phyloP scores from a whole-genome alignment of 2,888 invertebrate genomes.

The Torymus aiolomorphi region DNA sequence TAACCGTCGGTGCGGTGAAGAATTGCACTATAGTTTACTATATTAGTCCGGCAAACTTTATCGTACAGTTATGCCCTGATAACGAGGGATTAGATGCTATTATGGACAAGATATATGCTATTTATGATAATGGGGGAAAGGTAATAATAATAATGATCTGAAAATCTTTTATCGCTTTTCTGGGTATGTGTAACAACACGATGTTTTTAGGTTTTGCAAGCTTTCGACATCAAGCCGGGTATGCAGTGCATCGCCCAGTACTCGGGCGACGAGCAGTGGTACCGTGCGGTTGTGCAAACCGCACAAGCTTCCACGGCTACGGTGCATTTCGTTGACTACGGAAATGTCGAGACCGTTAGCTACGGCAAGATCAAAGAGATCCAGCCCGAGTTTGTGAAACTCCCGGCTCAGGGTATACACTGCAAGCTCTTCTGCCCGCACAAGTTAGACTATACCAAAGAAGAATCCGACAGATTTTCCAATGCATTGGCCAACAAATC shows the following conservation, averaged over 20 bases:
- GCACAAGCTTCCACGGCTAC: constrained; percentile 76
- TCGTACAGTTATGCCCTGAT: constrained; percentile 68
- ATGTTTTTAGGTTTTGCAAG: constrained; percentile 52
- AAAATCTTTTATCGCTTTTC: neutral
- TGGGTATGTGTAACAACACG: neutral
- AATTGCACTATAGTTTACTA: constrained; percentile 67
- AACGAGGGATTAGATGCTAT: constrained; percentile 65
- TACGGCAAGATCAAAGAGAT: constrained; percentile 76
- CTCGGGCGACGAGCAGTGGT: constrained; percentile 82
- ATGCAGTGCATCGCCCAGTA: constrained; percentile 71
- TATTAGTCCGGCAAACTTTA: constrained; percentile 68
- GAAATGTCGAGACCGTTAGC: constrained; percentile 81
- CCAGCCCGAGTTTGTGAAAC: constrained; percentile 65
- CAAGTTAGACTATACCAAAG: constrained; percentile 59
- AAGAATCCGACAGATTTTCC: constrained; percentile 62
- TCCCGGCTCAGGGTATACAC: constrained; percentile 72
- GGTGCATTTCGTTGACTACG: constrained; percentile 84
- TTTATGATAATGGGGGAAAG: constrained; percentile 66
- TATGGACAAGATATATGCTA: constrained; percentile 66
- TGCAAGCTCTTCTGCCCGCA: constrained; percentile 71
- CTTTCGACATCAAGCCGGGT: constrained; percentile 60
- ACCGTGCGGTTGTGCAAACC: constrained; percentile 79
- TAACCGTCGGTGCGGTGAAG: constrained; percentile 65
- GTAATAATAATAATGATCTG: constrained; percentile 22
- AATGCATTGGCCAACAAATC: constrained; percentile 60